Conservation (phyloP, 2,113 vertebrate genomes). For the Chionodraco myersi region DNA sequence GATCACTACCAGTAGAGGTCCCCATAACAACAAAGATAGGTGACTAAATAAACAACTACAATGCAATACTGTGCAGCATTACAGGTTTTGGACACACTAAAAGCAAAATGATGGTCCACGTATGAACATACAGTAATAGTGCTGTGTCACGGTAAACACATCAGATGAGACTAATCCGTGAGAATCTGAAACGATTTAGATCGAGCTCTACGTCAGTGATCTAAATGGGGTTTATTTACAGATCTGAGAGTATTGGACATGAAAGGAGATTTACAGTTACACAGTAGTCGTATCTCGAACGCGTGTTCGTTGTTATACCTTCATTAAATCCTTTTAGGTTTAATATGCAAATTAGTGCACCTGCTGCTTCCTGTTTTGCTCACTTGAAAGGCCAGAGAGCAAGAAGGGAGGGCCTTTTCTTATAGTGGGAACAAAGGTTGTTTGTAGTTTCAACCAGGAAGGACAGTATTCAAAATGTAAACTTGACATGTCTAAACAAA, state of each 20-base stretch:
- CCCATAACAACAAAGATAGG: not conserved
- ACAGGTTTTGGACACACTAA: not conserved
- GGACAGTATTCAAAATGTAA: not conserved
- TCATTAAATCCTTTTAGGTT: not conserved
- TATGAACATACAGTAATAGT: not conserved
- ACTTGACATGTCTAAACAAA: not conserved
- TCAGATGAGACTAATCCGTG: slow-evolving; percentile 27
- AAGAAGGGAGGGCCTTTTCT: not conserved
- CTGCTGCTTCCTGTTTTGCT: slow-evolving; percentile 49
- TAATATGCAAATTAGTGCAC: not conserved
- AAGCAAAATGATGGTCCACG: not conserved
- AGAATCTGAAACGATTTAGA: slow-evolving; percentile 17
- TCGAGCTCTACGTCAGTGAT: not conserved
- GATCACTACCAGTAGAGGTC: slow-evolving; percentile 7
- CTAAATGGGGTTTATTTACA: slow-evolving; percentile 54
- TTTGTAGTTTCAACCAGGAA: not conserved
- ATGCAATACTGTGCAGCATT: not conserved
- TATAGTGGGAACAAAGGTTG: not conserved
- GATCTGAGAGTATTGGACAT: slow-evolving; percentile 53
- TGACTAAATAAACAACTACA: not conserved
- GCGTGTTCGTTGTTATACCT: not conserved
- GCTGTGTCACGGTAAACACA: slow-evolving; percentile 25
- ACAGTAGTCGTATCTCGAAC: no score
- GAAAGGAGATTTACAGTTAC: not conserved
- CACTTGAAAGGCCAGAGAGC: slow-evolving; percentile 16